Base-by-base conservation (phyloP, 2,113 vertebrate species). In the Ophthalmolycus amberensis region DNA sequence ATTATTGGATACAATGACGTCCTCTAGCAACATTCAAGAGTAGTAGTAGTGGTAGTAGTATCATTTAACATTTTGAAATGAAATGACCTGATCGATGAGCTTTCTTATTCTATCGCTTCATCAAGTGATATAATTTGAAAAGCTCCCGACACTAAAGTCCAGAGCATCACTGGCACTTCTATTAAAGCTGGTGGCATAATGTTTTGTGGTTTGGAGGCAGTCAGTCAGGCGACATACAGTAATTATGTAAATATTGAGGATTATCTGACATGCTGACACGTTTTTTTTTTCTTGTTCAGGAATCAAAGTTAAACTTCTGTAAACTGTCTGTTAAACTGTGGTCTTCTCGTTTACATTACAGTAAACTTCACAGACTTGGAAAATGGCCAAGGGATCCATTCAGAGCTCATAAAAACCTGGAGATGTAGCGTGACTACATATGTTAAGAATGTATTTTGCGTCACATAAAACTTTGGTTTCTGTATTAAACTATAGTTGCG, bases 341-440 rank as follows among this genome's bases (percentile, higher is more conserved):
- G 6, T 32, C 38, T 18, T 68, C 9, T 14, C 32, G 7, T 71
- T 71, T 63, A 63, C 46, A 60, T 68, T 52, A 48, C 65, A 58
- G 70, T 29, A n/a, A 4, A 32, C 44, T 66, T 87, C 59, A 83
- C 60, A 52, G 48, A 62, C 34, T 34, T 58, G 70, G 65, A 38
- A 71, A 70, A 29, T 0, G 69, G 32, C 29, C 50, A 79, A 9
- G 44, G 18, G 50, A 63, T 74, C 50, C 40, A 42, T 25, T 64
- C 42, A 80, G 71, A 71, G 59, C 75, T 62, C 64, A 58, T 84
- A 85, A 82, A 90, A 64, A 48, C 27, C 1, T 18, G 38, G 16
- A 34, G 20, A 59, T 56, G 18, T n/a, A 71, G 37, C 59, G 22
- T 73, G 59, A 71, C 58, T 59, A 62, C 5, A 7, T 62, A 11